Base-by-base conservation (phyloP, 2,797 vertebrate genomes). In the Anableps anableps region DNA sequence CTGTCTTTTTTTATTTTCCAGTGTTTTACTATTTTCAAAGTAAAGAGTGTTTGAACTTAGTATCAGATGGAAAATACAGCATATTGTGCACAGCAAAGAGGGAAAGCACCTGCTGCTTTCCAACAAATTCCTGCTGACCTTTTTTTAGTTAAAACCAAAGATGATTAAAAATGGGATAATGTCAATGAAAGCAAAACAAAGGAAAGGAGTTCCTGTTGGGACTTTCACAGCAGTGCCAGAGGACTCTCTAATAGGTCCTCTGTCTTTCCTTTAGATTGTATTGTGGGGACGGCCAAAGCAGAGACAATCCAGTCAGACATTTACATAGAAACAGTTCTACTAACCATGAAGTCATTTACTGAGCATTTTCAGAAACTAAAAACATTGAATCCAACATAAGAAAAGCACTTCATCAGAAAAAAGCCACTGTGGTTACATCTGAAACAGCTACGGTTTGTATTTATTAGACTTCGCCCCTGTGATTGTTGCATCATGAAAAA, bases 221-320 rank as follows among this genome's bases (percentile, higher is more conserved):
- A 73, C 75, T 79, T 88, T 85, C 73, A 64, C 73, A 64, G 23
- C 78, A 75, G 26, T 17, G 21, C 36, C 60, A 13, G 6, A 62
- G 19, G 14, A 36, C 41, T 21, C 26, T 50, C 26, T 74, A 80
- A 45, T 64, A 87, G 83, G 62, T 85, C 64, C 6, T 5, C 55
- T 58, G 34, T 48, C 11, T 23, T 80, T 36, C 50, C 38, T 64
- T 48, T 17, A 62, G 29, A 19, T 60, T 60, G 11, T 38, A 31
- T 60, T 73, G 7, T 17, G 58, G 16, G 16, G 16, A 17, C 5
- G 17, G 58, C 58, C 58, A 62, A 34, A 62, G 14, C 29, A 31
- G 29, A 62, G 8, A 66, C 5, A 66, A 66, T 66, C 34, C 31
- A 23, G 31, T 9, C 11, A 34, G 23, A 38, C 0, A 13, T 68